phyloP scores from a whole-genome alignment of 2,888 invertebrate genomes.

The Bursaphelenchus okinawaensis region DNA sequence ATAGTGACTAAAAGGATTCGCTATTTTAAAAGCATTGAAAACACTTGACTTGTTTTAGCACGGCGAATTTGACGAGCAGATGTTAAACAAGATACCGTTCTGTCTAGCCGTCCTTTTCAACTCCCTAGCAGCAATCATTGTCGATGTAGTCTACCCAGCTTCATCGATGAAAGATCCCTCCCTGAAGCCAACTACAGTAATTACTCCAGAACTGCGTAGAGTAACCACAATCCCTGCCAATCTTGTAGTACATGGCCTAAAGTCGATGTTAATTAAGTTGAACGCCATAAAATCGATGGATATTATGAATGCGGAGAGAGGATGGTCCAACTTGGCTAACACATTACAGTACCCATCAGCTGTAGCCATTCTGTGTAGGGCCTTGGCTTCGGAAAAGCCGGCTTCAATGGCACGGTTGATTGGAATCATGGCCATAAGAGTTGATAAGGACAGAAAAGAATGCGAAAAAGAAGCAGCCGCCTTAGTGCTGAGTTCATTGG shows the following conservation, averaged over 20 bases:
- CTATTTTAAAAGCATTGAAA: background rate
- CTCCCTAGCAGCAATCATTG: conserved; percentile 25
- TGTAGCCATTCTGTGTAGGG: conserved; percentile 24
- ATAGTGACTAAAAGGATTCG: background rate
- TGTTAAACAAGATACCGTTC: conserved; percentile 26
- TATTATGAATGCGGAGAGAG: conserved; percentile 49
- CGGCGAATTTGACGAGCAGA: conserved; percentile 45
- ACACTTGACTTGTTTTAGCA: conserved; percentile 17
- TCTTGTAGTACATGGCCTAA: conserved; percentile 26
- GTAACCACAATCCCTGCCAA: conserved; percentile 27
- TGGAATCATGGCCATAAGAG: conserved; percentile 14
- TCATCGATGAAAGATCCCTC: background rate
- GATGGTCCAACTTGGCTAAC: conserved; percentile 50
- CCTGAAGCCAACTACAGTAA: conserved; percentile 21
- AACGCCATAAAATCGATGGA: conserved; percentile 39
- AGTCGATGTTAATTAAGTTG: conserved; percentile 28
- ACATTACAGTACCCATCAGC: conserved; percentile 40
- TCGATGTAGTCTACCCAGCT: conserved; percentile 34
- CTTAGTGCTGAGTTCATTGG: conserved; percentile 39
- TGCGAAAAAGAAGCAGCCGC: conserved; percentile 44
- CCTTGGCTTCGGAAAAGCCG: background rate
- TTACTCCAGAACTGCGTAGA: conserved; percentile 48
- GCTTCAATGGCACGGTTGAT: conserved; percentile 27
- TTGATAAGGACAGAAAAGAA: conserved; percentile 27
- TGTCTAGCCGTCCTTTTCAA: conserved; percentile 28